Evolutionary conservation across 1,140 invertebrate species (phyloP), one percentile per base, ranked within the genome.

Genomic region (Lordiphosa mommai): DNA sequence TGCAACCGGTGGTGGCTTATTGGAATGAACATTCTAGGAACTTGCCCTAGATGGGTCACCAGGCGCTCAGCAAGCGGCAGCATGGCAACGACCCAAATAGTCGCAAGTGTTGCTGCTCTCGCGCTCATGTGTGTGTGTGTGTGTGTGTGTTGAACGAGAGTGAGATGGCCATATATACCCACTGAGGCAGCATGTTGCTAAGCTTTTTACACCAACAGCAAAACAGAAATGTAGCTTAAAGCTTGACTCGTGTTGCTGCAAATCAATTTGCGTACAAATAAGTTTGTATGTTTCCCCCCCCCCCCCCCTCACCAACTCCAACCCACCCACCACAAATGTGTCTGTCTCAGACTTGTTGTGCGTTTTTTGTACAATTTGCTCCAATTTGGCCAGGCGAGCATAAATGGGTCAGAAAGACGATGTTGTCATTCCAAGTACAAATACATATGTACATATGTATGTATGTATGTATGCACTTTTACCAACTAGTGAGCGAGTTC

Each of bases 11-110:
- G 46, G 47, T 66, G 68, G 65, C 71, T 72, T 64, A 82, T 82
- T 82, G 76, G 76, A 82, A 82, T 84, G 76, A 87, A 85, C 85
- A 88, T 87, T 87, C 86, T 87, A 88, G 85, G 86, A 88, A 88
- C 85, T 86, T 88, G 80, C 86, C 68, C 79, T 87, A 88, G 85
- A 88, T 67, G 72, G 55, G 41, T 20, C 30, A 88, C 8, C 65
- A 87, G 85, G 85, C 72, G 66, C 47, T 7, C 86, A 88, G 66
- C 41, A 68, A 44, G 2, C 9, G 9, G 4, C 29, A 46, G 44
- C 46, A 44, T 23, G 36, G 32, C 43, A 48, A 59, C 65, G 74
- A 69, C 74, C 76, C 59, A 61, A 80, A 74, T 68, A 43, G 20
- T 34, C 20, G 32, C 13, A 12, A 55, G 34, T 64, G n/a, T n/a